Evolutionary conservation across 2,888 invertebrate species (phyloP).

Genomic region (Phengaris alcon): DNA sequence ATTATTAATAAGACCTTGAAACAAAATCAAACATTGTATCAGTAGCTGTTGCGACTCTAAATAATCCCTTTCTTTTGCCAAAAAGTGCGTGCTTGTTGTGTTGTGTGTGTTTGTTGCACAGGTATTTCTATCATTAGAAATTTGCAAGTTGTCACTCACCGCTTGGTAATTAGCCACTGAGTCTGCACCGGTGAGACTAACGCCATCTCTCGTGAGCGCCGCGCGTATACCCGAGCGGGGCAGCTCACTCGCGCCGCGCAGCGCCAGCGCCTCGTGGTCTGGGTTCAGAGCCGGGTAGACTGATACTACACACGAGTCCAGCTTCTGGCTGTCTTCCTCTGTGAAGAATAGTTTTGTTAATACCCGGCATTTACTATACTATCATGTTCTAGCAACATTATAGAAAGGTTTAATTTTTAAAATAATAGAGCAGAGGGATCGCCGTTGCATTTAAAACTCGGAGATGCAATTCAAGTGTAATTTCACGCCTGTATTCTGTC

Average conservation of each 20-base stretch:
- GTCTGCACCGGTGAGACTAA: slow-evolving; percentile 88
- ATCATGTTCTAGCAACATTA: neutral
- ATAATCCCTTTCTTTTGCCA: no score
- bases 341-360: neutral
- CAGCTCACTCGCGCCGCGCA: slow-evolving; percentile 84
- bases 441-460: no score
- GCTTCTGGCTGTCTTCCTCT: slow-evolving; percentile 76
- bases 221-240: slow-evolving; percentile 87
- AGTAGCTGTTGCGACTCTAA: no score
- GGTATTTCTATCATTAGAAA: no score
- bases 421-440: no score
- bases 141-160: slow-evolving; percentile 53
- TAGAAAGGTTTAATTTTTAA: no score
- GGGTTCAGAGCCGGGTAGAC: slow-evolving; percentile 97
- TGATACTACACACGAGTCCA: slow-evolving; percentile 96
- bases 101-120: no score
- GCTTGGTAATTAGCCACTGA: slow-evolving; percentile 88
- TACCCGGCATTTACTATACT: neutral
- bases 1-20: no score
- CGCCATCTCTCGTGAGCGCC: slow-evolving; percentile 94
- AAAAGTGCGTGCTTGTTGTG: no score
- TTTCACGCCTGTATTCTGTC: no score
- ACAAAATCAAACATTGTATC: no score
- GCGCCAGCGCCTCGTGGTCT: slow-evolving; percentile 93
- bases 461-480: no score